Percentiles rank a stretch among this genome's conserved stretches.
Evolutionary conservation across 2,113 vertebrate species (phyloP).

Genomic region (Martes martes): DNA sequence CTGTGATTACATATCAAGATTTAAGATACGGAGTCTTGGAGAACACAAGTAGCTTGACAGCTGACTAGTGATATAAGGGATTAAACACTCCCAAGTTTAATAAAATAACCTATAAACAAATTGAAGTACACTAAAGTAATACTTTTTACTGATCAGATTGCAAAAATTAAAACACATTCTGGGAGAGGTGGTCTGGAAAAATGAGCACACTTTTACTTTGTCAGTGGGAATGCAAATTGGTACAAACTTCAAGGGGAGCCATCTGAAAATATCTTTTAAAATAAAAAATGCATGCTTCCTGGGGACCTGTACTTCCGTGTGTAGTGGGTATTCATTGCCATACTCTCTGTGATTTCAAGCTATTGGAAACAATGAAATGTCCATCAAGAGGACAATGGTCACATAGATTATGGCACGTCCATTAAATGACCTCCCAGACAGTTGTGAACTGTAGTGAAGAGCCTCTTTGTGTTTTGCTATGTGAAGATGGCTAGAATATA

Average conservation of each 20-base stretch:
- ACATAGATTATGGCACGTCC: neutral
- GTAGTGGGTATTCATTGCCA: accelerated
- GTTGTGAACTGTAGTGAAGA: neutral
- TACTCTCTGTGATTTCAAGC: neutral
- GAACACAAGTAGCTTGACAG: neutral
- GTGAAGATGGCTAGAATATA: neutral
- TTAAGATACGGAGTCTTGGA: neutral
- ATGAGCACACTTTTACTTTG: neutral
- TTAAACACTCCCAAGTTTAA: neutral
- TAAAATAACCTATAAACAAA: neutral
- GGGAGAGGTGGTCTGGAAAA: neutral
- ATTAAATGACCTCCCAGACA: neutral
- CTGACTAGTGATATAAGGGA: neutral
- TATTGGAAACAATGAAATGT: neutral
- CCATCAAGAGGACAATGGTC: neutral
- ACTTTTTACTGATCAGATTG: neutral
- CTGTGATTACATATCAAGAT: neutral
- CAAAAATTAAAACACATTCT: neutral
- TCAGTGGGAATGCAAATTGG: neutral
- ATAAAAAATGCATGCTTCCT: neutral
- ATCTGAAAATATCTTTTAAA: neutral
- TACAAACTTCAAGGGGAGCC: neutral
- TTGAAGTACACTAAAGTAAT: neutral
- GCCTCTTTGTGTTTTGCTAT: neutral
- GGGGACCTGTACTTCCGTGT: neutral